phyloP scores from a whole-genome alignment of 2,113 vertebrate genomes.

The Alaudala cheleensis region DNA sequence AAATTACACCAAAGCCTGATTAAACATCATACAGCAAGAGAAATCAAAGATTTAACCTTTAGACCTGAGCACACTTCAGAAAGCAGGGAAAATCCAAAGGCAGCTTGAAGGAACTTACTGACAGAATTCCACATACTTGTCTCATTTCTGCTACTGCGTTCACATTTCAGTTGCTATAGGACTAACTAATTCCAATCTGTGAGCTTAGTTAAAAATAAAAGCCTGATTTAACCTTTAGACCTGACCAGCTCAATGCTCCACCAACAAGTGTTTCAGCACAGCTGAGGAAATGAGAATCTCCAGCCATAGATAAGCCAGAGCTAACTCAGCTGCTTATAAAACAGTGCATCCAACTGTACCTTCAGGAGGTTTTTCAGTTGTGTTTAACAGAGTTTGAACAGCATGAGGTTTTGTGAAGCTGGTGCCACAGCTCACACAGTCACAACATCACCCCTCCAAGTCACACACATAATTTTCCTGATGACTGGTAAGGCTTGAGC shows the following conservation, averaged over 20 bases:
- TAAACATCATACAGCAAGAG: background rate
- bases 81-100: background rate
- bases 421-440: background rate
- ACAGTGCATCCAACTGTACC: background rate
- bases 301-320: background rate
- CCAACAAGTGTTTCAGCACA: background rate
- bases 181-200: background rate
- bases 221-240: background rate
- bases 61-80: background rate
- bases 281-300: background rate
- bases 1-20: background rate
- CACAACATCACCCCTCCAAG: background rate
- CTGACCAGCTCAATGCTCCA: background rate
- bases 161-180: background rate
- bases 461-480: background rate
- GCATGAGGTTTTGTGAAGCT: background rate
- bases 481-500: background rate
- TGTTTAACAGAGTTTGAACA: background rate
- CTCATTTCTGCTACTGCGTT: background rate
- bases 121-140: background rate
- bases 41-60: no score
- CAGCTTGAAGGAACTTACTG: background rate
- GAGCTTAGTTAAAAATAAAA: constrained; percentile 21
- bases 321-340: background rate
- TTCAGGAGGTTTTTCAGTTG: background rate